Evolutionary conservation across 2,888 invertebrate species (phyloP), one percentile per base, ranked within the genome.

Genomic region (Hemithea aestivaria): DNA sequence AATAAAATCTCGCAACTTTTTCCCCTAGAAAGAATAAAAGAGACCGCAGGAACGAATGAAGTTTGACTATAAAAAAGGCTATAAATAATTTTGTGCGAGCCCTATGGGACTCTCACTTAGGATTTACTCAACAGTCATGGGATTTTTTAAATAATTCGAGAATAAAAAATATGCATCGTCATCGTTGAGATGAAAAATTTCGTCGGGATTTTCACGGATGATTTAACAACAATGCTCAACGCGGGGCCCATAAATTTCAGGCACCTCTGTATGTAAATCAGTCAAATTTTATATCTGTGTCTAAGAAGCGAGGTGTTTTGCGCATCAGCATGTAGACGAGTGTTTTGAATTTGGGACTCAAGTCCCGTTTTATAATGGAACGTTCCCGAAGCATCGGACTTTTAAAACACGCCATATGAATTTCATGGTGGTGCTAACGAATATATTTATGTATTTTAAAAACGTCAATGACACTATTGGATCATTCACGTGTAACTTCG

Each of bases 1-100:
- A 77, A 85, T 85, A 85, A 85, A 85, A 77, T 68, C 79, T 73
- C 66, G 51, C 78, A 84, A 87, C 81, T 85, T 85, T 84, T 83
- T 75, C 81, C 66, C 76, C 74, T 76, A 73, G 72, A 75, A 81
- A 67, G 79, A 79, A 84, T 84, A 85, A 83, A 81, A 76, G 78
- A 80, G 68, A 83, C 87, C 84, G 70, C 87, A 81, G 80, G 75
- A 76, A 72, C 74, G 85, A 81, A 79, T 84, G 82, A 85, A 87
- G 83, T 87, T 87, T 72, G 70, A 80, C 83, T 79, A 87, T 87
- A 87, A 87, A 87, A 76, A 70, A 77, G 69, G 63, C 72, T 76
- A 84, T 85, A 85, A 87, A 87, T 85, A 83, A 83, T 83, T 69
- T 54, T 81, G 73, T 69, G 73, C 69, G 72, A 73, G 73, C 67